A percentile compares a stretch with the other conserved stretches of the same genome.
Conservation (phyloP, 2,113 vertebrate species). For the Rhipidura dahli region DNA sequence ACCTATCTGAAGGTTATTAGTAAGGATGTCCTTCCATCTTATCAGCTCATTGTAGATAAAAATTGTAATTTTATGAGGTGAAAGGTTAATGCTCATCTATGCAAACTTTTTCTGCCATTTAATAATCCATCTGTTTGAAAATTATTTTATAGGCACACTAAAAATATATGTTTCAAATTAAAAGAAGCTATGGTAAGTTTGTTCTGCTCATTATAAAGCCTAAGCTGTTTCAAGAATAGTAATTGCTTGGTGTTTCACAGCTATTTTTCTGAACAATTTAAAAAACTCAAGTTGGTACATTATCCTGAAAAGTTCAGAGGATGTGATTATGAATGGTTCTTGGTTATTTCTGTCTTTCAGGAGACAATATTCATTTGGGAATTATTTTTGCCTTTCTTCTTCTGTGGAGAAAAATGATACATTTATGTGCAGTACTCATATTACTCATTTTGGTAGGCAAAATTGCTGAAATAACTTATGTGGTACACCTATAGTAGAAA, state of each 20-base stretch:
- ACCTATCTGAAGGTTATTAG: neutral
- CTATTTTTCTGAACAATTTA: neutral
- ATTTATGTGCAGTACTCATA: neutral
- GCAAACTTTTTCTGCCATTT: neutral
- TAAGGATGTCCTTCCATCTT: neutral
- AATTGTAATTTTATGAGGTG: neutral
- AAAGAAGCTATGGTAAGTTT: neutral
- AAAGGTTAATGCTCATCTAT: neutral
- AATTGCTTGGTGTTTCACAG: neutral
- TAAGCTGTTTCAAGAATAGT: neutral
- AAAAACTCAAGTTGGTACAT: neutral
- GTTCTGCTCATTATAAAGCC: neutral
- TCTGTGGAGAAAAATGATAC: neutral
- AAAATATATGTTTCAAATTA: slow-evolving; percentile 7
- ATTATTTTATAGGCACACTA: neutral
- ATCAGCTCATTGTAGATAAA: neutral
- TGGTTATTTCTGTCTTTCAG: neutral
- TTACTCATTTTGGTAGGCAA: neutral
- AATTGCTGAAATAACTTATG: neutral
- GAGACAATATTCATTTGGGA: neutral
- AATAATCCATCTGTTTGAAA: neutral
- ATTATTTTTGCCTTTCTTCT: neutral
- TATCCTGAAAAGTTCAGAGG: neutral
- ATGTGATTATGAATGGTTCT: neutral
- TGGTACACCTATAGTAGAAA: neutral